A percentile compares a stretch with the other conserved stretches of the same genome.
These are phyloP conservation scores for Notarius lentiginosus DNA, from an alignment of 2,113 vertebrate genomes.

Conservation along the genomic window DNA sequence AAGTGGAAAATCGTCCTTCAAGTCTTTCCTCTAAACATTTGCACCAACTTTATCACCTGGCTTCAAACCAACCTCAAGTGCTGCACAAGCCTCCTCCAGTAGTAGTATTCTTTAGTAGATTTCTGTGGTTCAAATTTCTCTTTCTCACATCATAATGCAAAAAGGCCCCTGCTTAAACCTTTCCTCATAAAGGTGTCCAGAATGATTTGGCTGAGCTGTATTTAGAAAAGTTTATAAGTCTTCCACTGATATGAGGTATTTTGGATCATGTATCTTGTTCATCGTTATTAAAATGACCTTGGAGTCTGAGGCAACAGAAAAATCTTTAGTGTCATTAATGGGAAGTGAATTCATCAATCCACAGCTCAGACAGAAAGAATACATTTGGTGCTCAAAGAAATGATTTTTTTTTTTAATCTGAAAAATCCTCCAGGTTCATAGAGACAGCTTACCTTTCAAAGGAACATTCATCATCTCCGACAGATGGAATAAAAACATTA, in stretches of 20 bases:
- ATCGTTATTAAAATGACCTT: not conserved
- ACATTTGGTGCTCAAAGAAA: not conserved
- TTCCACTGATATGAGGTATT: not conserved
- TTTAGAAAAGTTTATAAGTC: not conserved
- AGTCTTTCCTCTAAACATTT: not conserved
- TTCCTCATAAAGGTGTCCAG: not conserved
- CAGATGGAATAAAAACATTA: not conserved
- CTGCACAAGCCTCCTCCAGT: not conserved
- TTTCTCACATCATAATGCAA: not conserved
- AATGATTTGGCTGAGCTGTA: not conserved
- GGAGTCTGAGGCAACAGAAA: not conserved
- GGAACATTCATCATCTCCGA: not conserved
- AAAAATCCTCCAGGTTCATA: not conserved
- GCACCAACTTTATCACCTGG: not conserved
- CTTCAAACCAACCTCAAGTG: not conserved
- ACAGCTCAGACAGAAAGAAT: not conserved
- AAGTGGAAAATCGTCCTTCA: not conserved
- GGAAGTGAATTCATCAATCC: not conserved
- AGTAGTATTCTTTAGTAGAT: not conserved
- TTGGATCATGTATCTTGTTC: not conserved
- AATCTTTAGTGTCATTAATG: conserved; percentile 1
- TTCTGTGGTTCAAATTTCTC: not conserved
- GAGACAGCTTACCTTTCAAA: not conserved
- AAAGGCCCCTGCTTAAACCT: not conserved
- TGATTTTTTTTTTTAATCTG: not conserved